A percentile compares a stretch with the other conserved stretches of the same genome.
Evolutionary conservation across 1,140 invertebrate species (phyloP).

Genomic region (Penaeus japonicus): DNA sequence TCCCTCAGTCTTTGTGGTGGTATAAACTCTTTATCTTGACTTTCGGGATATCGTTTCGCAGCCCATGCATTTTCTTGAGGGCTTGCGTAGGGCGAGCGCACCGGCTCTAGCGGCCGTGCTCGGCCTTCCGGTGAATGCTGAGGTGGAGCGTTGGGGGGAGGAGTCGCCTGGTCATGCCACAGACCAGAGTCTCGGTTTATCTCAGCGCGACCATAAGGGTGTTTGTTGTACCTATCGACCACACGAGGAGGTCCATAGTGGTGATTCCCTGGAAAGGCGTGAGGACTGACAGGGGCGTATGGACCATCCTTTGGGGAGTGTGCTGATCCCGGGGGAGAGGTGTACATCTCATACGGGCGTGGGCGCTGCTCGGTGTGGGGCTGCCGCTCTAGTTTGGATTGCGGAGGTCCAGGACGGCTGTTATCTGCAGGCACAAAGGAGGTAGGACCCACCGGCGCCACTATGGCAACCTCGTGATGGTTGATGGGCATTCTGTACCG

Average conservation of each 20-base stretch:
- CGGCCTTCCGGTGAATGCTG: neutral
- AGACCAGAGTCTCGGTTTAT: neutral
- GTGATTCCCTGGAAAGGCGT: neutral
- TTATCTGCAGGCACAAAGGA: too few relatives aligned
- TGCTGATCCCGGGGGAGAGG: neutral
- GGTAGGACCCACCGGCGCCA: too few relatives aligned
- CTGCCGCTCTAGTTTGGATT: neutral
- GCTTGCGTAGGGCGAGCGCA: too few relatives aligned
- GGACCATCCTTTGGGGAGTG: neutral
- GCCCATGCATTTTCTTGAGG: neutral
- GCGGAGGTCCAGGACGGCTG: neutral
- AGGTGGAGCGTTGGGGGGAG: neutral
- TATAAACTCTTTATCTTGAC: neutral
- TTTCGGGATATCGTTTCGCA: neutral
- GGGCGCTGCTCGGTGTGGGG: neutral
- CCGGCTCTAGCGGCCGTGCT: too few relatives aligned
- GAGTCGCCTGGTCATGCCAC: neutral
- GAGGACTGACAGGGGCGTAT: neutral
- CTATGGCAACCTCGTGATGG: too few relatives aligned
- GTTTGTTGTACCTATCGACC: neutral
- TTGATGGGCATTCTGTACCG: too few relatives aligned
- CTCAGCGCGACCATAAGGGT: neutral
- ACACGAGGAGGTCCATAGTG: neutral
- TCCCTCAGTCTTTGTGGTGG: neutral
- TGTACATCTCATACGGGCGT: neutral